These are phyloP conservation scores for Platynereis dumerilii DNA, from an alignment of 2,888 invertebrate genomes.

Conservation along the genomic window DNA sequence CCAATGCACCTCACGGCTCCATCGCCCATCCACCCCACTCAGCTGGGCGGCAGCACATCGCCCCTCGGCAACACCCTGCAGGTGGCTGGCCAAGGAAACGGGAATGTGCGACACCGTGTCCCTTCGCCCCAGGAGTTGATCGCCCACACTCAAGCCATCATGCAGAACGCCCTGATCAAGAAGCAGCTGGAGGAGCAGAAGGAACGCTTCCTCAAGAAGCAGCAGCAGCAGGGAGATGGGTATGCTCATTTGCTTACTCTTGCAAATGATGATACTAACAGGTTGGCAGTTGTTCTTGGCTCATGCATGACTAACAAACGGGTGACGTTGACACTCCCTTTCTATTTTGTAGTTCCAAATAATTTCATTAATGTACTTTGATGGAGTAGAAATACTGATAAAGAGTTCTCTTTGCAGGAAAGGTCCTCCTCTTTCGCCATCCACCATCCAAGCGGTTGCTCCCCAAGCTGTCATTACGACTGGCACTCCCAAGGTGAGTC, in stretches of 20 bases:
- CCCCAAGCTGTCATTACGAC: too few species aligned
- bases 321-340: too few species aligned
- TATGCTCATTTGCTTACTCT: not conserved
- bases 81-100: constrained; percentile 19
- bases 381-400: too few species aligned
- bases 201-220: constrained; percentile 82
- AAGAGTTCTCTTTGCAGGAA: too few species aligned
- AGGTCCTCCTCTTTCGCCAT: too few species aligned
- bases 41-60: not conserved
- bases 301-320: too few species aligned
- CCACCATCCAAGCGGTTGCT: too few species aligned
- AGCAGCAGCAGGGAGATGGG: constrained; percentile 62
- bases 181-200: constrained; percentile 88
- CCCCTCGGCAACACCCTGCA: constrained; percentile 35
- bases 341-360: too few species aligned
- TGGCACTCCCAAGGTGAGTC: too few species aligned
- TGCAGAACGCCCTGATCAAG: constrained; percentile 85
- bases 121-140: constrained; percentile 82
- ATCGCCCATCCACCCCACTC: constrained; percentile 61
- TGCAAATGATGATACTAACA: not conserved
- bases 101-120: constrained; percentile 50
- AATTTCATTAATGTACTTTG: too few species aligned
- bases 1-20: constrained; percentile 63
- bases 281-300: not conserved
- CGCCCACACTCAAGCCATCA: constrained; percentile 84